Conservation (phyloP, 1,140 invertebrate species). For the Harlomillsia oculata region DNA sequence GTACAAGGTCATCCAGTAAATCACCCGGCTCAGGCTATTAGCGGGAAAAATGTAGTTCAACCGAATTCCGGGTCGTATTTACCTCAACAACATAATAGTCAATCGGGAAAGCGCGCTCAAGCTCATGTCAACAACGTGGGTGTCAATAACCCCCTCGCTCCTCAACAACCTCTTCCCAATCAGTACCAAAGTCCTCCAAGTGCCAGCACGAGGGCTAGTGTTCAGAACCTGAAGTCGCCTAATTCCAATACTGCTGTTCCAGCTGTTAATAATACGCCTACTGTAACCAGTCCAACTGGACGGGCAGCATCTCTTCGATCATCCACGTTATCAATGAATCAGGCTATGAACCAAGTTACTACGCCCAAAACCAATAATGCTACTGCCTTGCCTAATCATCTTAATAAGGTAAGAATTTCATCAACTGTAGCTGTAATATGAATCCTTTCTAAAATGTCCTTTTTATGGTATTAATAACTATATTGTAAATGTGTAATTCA, state of each 20-base stretch:
- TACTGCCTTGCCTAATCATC: neutral
- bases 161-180: neutral
- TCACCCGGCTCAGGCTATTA: neutral
- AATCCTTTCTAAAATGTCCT: neutral
- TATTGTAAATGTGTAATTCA: neutral
- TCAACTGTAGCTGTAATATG: neutral
- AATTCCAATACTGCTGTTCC: neutral
- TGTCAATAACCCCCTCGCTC: neutral
- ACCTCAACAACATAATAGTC: neutral
- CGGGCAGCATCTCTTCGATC: neutral
- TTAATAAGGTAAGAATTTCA: neutral
- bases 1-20: neutral
- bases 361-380: neutral
- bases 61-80: neutral
- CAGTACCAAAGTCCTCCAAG: neutral
- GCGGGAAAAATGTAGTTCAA: neutral
- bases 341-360: neutral
- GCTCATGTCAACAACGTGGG: conserved; percentile 4
- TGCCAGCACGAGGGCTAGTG: too few species aligned
- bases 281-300: neutral
- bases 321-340: neutral
- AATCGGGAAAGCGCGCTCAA: neutral
- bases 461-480: neutral
- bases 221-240: neutral
- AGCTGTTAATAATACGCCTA: neutral